A percentile compares a stretch with the other conserved stretches of the same genome.
Evolutionary conservation across 2,113 vertebrate genomes (phyloP).

Genomic region (Poecilia latipinna): DNA sequence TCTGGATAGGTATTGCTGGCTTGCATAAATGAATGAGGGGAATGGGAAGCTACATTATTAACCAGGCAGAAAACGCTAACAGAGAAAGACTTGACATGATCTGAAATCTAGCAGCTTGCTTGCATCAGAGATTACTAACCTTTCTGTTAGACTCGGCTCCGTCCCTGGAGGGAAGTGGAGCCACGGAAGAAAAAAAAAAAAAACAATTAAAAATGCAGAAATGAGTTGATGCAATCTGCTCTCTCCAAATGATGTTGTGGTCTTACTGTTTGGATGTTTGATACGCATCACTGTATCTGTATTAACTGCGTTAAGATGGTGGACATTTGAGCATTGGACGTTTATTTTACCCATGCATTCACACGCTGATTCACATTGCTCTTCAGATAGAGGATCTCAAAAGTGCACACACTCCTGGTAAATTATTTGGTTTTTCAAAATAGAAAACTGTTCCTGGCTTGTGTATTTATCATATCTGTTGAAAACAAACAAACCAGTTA

Average conservation of each 20-base stretch:
- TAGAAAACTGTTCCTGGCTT: too few relatives aligned
- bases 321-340: too few relatives aligned
- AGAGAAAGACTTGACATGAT: slow-evolving; percentile 68
- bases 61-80: slow-evolving; percentile 65
- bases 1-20: slow-evolving; percentile 55
- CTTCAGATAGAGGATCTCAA: too few relatives aligned
- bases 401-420: too few relatives aligned
- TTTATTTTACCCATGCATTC: too few relatives aligned
- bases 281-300: slow-evolving; percentile 5
- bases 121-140: slow-evolving; percentile 77
- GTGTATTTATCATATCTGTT: too few relatives aligned
- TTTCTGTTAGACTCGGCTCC: slow-evolving; percentile 60
- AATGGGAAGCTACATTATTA: slow-evolving; percentile 72
- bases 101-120: slow-evolving; percentile 75
- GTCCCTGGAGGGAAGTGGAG: slow-evolving; percentile 55
- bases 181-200: slow-evolving; percentile 43
- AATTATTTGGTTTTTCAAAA: too few relatives aligned
- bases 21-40: slow-evolving; percentile 46
- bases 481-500: too few relatives aligned
- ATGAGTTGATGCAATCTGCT: slow-evolving; percentile 69
- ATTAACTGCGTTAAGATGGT: slow-evolving; percentile 9
- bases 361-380: too few relatives aligned
- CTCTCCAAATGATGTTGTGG: slow-evolving; percentile 34
- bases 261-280: neutral
- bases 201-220: slow-evolving; percentile 77